Evolutionary conservation across 2,113 vertebrate species (phyloP).

Genomic region (Spea bombifrons): DNA sequence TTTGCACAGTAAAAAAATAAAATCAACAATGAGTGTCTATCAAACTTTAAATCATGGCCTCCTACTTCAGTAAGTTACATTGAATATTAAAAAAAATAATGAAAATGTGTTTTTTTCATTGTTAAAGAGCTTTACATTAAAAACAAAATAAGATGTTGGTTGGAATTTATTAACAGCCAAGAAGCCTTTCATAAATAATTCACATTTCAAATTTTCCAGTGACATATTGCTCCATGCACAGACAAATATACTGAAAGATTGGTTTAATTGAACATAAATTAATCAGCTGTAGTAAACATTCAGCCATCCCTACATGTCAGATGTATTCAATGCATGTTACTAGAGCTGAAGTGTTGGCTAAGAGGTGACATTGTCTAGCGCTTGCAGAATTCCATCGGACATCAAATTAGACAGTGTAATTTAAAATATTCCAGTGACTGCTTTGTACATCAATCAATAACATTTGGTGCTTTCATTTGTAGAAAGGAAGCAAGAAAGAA

Average conservation of each 20-base stretch:
- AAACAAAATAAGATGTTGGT: constrained; percentile 22
- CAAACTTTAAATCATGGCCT: too few relatives aligned
- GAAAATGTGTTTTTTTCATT: too few relatives aligned
- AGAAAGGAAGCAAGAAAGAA: constrained; percentile 11
- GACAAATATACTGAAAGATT: background rate
- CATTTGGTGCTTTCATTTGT: constrained; percentile 14
- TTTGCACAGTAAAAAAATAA: too few relatives aligned
- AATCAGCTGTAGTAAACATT: constrained; percentile 14
- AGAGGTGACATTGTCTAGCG: background rate
- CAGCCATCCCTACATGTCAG: too few relatives aligned
- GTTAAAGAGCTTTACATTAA: background rate
- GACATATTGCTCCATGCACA: constrained; percentile 25
- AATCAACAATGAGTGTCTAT: too few relatives aligned
- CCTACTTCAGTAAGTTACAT: too few relatives aligned
- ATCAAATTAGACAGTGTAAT: constrained; percentile 8
- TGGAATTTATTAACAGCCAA: constrained; percentile 10
- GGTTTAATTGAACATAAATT: background rate
- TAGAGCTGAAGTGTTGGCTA: background rate
- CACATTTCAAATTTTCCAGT: background rate
- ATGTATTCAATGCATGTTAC: too few relatives aligned
- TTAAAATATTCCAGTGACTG: constrained; percentile 3
- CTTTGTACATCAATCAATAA: constrained; percentile 31
- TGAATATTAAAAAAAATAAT: too few relatives aligned
- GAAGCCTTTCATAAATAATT: constrained; percentile 33
- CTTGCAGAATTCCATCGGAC: constrained; percentile 5